Evolutionary conservation across 2,113 vertebrate species (phyloP).

Genomic region (Labeo rohita): DNA sequence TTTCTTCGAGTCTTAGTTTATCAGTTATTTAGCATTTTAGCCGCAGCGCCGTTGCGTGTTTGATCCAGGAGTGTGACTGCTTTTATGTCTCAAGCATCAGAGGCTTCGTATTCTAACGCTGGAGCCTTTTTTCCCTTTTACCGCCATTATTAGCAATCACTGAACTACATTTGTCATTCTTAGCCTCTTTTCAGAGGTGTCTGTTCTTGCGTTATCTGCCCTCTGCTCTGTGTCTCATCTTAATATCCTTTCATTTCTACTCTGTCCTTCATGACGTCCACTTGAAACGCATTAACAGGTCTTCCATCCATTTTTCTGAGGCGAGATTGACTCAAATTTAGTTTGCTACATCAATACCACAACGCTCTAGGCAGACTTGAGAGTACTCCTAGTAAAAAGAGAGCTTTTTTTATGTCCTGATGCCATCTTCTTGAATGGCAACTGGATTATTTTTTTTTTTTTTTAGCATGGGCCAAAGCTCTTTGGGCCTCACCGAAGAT

Average conservation of each 20-base stretch:
- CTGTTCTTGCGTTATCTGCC: conserved; percentile 62
- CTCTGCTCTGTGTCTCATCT: conserved; percentile 69
- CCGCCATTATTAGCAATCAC: conserved; percentile 42
- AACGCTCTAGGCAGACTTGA: conserved; percentile 74
- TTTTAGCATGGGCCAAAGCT: conserved; percentile 52
- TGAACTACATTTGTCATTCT: conserved; percentile 40
- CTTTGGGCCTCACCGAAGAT: conserved; percentile 71
- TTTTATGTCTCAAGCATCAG: conserved; percentile 58
- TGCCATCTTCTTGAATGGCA: conserved; percentile 78
- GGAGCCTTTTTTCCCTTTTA: conserved; percentile 12
- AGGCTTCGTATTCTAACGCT: conserved; percentile 39
- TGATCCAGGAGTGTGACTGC: conserved; percentile 56
- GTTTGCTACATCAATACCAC: conserved; percentile 79
- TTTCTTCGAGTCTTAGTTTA: conserved; percentile 13
- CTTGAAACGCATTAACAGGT: conserved; percentile 81
- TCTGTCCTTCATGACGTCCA: conserved; percentile 76
- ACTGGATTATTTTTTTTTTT: conserved; percentile 65
- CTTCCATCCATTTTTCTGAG: conserved; percentile 78
- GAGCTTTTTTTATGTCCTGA: conserved; percentile 78
- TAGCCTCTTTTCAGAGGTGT: conserved; percentile 64
- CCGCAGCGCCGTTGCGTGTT: conserved; percentile 4
- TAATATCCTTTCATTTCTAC: conserved; percentile 83
- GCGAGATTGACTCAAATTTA: conserved; percentile 81
- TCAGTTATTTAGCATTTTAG: conserved; percentile 29
- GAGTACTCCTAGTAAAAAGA: conserved; percentile 70